Percentiles rank a stretch among this genome's conserved stretches.
Evolutionary conservation across 1,140 invertebrate genomes (phyloP).

Genomic region (Drosophila neocordata): DNA sequence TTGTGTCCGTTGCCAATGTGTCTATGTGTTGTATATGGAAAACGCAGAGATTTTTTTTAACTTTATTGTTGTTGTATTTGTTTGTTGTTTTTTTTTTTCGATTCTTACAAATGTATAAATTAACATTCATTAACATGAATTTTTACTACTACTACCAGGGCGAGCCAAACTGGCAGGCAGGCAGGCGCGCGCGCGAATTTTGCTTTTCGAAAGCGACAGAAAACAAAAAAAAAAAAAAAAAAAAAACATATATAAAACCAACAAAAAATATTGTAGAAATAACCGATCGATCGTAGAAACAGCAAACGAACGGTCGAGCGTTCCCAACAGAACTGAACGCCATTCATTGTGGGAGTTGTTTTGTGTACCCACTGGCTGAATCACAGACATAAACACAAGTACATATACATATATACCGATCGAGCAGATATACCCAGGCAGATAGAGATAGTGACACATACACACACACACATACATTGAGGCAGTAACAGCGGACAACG

Average conservation of each 20-base stretch:
- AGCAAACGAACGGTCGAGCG: constrained; percentile 15
- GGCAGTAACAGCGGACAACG: not conserved
- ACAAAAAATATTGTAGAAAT: too few species aligned
- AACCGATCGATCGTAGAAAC: too few species aligned
- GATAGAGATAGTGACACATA: constrained; percentile 61
- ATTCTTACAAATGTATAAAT: constrained; percentile 80
- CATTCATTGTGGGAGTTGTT: constrained; percentile 61
- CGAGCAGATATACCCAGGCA: constrained; percentile 60
- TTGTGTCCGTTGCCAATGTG: not conserved
- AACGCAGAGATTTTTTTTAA: constrained; percentile 36
- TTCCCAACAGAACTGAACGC: constrained; percentile 22
- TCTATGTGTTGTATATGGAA: constrained; percentile 41
- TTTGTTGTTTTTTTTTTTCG: constrained; percentile 51
- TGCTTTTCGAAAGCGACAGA: constrained; percentile 35
- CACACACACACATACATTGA: constrained; percentile 23
- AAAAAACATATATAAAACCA: not conserved
- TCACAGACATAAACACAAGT: constrained; percentile 43
- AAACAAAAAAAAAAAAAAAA: constrained; percentile 36
- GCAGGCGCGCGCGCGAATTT: constrained; percentile 8
- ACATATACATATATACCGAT: constrained; percentile 39
- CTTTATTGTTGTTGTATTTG: constrained; percentile 49
- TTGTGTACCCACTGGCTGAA: constrained; percentile 57
- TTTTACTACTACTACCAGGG: constrained; percentile 51
- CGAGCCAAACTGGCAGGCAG: not conserved
- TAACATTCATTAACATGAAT: constrained; percentile 80